These are phyloP conservation scores for Eledona agricola DNA, from an alignment of 2,888 invertebrate species.

Conservation along the genomic window DNA sequence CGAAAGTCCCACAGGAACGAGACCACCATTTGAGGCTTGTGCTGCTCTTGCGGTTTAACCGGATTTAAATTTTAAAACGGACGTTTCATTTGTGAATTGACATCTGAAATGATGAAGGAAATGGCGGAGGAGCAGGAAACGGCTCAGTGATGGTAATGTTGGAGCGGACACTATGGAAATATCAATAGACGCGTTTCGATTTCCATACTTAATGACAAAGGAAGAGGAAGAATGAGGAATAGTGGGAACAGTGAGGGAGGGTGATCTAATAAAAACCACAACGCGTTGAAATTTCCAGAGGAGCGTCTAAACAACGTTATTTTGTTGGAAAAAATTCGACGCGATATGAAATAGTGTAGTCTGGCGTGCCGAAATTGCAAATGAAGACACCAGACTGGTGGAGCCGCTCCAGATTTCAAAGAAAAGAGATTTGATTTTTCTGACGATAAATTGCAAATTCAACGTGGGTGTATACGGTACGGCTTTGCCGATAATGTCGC, in stretches of 20 bases:
- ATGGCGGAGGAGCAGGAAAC: slow-evolving; percentile 5
- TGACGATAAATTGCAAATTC: too few relatives aligned
- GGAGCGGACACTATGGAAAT: slow-evolving; percentile 3
- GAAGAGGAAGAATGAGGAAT: not conserved
- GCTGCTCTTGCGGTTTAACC: slow-evolving; percentile 32
- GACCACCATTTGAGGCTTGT: slow-evolving; percentile 25
- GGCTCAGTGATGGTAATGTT: slow-evolving; percentile 3
- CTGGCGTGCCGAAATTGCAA: too few relatives aligned
- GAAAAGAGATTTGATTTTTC: too few relatives aligned
- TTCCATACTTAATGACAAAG: not conserved
- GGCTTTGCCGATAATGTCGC: too few relatives aligned
- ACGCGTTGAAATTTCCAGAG: slow-evolving; percentile 5
- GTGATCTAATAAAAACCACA: slow-evolving; percentile 13
- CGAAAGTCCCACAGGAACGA: slow-evolving; percentile 30
- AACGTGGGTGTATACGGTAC: too few relatives aligned
- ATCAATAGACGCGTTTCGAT: not conserved
- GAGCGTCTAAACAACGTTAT: not conserved
- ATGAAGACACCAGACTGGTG: too few relatives aligned
- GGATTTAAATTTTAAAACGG: slow-evolving; percentile 35
- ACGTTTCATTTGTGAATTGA: slow-evolving; percentile 27
- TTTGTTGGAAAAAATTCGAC: not conserved
- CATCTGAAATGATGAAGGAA: slow-evolving; percentile 22
- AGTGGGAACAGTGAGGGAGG: not conserved
- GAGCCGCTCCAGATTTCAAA: too few relatives aligned
- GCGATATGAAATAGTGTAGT: too few relatives aligned